phyloP scores from a whole-genome alignment of 1,140 invertebrate genomes.

The Augochlora pura region DNA sequence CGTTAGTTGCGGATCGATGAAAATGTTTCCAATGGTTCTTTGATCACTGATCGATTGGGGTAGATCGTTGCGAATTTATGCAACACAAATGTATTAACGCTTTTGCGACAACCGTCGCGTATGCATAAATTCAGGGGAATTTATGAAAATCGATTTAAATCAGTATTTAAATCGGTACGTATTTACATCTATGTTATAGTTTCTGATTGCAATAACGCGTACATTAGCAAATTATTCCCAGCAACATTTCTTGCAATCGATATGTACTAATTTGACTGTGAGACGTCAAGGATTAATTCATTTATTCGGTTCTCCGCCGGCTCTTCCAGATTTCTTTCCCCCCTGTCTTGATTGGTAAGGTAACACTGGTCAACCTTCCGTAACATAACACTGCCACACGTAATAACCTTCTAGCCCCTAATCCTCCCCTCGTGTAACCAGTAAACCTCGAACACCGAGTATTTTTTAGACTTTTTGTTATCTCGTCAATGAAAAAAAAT shows the following conservation, averaged over 20 bases:
- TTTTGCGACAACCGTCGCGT: too few species aligned
- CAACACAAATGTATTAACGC: too few species aligned
- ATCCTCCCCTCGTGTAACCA: constrained; percentile 14
- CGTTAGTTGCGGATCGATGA: constrained; percentile 11
- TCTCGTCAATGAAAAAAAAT: too few species aligned
- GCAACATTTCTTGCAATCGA: constrained; percentile 11
- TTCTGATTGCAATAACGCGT: too few species aligned
- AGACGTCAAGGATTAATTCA: constrained; percentile 58
- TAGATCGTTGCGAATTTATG: too few species aligned
- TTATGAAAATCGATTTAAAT: too few species aligned
- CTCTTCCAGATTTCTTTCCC: constrained; percentile 41
- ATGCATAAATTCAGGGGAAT: too few species aligned
- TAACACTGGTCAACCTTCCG: constrained; percentile 56
- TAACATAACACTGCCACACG: constrained; percentile 38
- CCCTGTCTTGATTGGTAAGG: constrained; percentile 69
- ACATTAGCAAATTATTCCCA: too few species aligned
- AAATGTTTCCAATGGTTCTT: background rate
- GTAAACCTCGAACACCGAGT: background rate
- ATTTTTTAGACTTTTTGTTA: too few species aligned
- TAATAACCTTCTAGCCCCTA: constrained; percentile 5
- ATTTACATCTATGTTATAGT: too few species aligned
- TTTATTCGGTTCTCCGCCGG: constrained; percentile 49
- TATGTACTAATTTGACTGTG: constrained; percentile 31
- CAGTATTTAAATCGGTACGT: too few species aligned
- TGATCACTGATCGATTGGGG: background rate